Conservation (phyloP, 2,888 invertebrate species). For the Temnothorax unifasciatus region DNA sequence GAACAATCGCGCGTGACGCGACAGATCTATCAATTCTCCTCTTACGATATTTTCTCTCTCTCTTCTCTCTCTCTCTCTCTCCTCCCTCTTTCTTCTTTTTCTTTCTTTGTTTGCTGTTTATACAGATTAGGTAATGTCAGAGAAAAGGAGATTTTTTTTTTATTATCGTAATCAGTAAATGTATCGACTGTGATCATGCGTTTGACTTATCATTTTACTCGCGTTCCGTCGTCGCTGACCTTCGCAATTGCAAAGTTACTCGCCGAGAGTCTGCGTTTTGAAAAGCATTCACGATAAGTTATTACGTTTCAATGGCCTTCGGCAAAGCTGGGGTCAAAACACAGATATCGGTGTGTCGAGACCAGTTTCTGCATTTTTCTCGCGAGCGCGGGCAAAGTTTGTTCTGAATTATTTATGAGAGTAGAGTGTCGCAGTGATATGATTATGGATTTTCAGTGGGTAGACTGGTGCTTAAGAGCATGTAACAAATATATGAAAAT, state of each 20-base stretch:
- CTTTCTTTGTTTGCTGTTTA: not conserved
- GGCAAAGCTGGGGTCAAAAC: constrained; percentile 66
- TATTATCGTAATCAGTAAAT: not conserved
- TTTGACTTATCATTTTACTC: constrained; percentile 3
- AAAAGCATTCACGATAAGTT: constrained; percentile 64
- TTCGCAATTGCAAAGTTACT: constrained; percentile 60
- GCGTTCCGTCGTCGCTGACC: constrained; percentile 60
- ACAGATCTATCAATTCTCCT: constrained; percentile 12
- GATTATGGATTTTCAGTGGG: constrained; percentile 46
- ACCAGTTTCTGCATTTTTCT: constrained; percentile 65
- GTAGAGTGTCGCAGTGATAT: constrained; percentile 32
- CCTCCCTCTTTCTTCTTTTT: not conserved
- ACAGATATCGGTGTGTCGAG: constrained; percentile 53
- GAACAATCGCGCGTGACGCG: constrained; percentile 24
- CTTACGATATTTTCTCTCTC: not conserved
- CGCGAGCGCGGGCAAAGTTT: constrained; percentile 36
- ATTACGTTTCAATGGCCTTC: constrained; percentile 66
- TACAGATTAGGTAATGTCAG: not conserved
- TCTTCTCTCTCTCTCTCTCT: not conserved
- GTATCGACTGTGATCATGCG: not conserved
- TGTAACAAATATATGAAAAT: not conserved
- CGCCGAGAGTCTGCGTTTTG: constrained; percentile 46
- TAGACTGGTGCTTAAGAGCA: not conserved
- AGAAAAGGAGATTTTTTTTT: not conserved
- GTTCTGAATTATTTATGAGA: constrained; percentile 64